These are phyloP conservation scores for Hyphantria cunea DNA, from an alignment of 1,140 invertebrate genomes.

Conservation along the genomic window DNA sequence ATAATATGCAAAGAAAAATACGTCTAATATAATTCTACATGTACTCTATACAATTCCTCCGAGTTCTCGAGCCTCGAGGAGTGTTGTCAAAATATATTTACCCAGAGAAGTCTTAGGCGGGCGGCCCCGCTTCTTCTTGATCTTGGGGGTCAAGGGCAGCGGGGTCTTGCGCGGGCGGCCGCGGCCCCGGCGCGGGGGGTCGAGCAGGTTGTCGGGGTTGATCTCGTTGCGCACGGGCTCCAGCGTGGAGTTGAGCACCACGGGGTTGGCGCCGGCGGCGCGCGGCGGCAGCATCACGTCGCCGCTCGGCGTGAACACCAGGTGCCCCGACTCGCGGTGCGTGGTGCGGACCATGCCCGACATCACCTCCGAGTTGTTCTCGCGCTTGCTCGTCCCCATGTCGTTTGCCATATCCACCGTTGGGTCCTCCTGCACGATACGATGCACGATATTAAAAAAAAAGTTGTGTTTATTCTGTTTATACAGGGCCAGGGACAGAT, in stretches of 20 bases:
- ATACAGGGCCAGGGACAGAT: too few relatives aligned
- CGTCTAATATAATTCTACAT: too few relatives aligned
- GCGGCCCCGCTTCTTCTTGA: constrained; percentile 75
- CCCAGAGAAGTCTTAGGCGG: constrained; percentile 76
- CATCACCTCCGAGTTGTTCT: constrained; percentile 72
- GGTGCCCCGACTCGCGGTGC: constrained; percentile 72
- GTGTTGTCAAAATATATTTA: constrained; percentile 41
- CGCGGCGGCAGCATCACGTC: constrained; percentile 74
- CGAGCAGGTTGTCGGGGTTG: constrained; percentile 39
- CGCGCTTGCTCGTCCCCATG: constrained; percentile 49
- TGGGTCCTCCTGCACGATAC: constrained; percentile 69
- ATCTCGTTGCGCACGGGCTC: constrained; percentile 50
- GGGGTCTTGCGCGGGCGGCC: constrained; percentile 75
- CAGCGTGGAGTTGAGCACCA: constrained; percentile 46
- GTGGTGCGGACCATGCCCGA: constrained; percentile 77
- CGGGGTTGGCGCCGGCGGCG: constrained; percentile 28
- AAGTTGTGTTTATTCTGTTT: too few relatives aligned
- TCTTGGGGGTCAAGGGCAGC: constrained; percentile 69
- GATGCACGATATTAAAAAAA: too few relatives aligned
- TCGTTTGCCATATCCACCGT: constrained; percentile 67
- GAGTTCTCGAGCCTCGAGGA: too few relatives aligned
- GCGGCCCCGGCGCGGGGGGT: constrained; percentile 64
- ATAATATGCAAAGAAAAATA: too few relatives aligned
- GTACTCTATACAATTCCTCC: too few relatives aligned
- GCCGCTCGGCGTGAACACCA: constrained; percentile 76